Evolutionary conservation across 2,888 invertebrate species (phyloP).

Genomic region (Cyclophora albipunctata): DNA sequence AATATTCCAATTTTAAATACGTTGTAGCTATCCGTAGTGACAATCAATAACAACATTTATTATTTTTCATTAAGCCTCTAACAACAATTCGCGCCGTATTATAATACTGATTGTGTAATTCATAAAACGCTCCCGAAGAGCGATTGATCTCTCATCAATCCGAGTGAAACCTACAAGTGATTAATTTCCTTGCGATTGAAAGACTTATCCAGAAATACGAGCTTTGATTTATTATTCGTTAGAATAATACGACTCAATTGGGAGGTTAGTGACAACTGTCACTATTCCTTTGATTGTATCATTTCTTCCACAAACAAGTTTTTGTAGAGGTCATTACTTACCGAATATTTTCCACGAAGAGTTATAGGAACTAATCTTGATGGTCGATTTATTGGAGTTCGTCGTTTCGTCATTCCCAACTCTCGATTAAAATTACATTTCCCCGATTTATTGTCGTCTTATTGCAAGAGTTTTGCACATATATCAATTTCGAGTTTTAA

Average conservation of each 20-base stretch:
- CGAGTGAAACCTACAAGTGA: slow-evolving; percentile 11
- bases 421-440: slow-evolving; percentile 9
- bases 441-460: slow-evolving; percentile 6
- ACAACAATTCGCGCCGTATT: too few relatives aligned
- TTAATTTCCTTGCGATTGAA: slow-evolving; percentile 11
- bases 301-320: neutral
- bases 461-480: slow-evolving; percentile 11
- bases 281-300: slow-evolving; percentile 6
- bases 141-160: slow-evolving; percentile 12
- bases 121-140: slow-evolving; percentile 2
- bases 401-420: neutral
- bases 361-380: neutral
- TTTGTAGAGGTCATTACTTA: neutral
- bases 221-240: slow-evolving; percentile 11
- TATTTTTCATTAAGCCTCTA: too few relatives aligned
- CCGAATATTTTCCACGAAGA: neutral
- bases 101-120: too few relatives aligned
- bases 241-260: slow-evolving; percentile 7
- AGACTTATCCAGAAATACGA: slow-evolving; percentile 6
- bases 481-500: slow-evolving; percentile 9
- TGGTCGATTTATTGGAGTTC: neutral
- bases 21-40: too few relatives aligned
- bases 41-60: too few relatives aligned
- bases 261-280: slow-evolving; percentile 1
- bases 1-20: too few relatives aligned